These are phyloP conservation scores for Euphonia xanthogaster DNA, from an alignment of 2,797 vertebrate genomes.

Conservation along the genomic window DNA sequence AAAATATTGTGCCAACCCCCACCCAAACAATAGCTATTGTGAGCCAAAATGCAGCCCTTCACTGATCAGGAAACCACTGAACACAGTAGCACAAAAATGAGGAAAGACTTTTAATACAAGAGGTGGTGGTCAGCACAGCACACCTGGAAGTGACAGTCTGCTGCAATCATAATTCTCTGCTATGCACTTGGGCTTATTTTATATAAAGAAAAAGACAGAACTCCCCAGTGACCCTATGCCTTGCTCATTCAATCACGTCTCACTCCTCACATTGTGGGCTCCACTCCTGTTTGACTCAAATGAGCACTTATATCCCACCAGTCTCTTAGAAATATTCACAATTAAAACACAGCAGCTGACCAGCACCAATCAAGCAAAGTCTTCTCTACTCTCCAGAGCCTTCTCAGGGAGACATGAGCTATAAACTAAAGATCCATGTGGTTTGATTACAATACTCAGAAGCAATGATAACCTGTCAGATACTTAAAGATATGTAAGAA, in stretches of 20 bases:
- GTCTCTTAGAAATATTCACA: background rate
- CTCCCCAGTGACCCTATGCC: background rate
- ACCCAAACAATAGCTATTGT: conserved; percentile 27
- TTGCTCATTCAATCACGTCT: background rate
- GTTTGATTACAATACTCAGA: background rate
- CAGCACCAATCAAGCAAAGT: background rate
- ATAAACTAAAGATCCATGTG: background rate
- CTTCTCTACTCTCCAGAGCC: background rate
- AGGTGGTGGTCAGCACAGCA: background rate
- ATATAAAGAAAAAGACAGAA: background rate
- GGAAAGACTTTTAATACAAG: background rate
- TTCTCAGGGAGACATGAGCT: background rate
- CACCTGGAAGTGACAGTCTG: background rate
- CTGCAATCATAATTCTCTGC: background rate
- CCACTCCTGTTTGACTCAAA: background rate
- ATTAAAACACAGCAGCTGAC: background rate
- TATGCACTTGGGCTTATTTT: background rate
- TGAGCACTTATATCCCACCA: background rate
- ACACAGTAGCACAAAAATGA: background rate
- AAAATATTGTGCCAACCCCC: background rate
- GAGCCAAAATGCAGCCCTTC: background rate
- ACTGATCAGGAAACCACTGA: background rate
- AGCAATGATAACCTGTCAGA: background rate
- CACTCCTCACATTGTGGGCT: background rate
- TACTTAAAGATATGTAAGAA: background rate